Evolutionary conservation across 1,140 invertebrate genomes (phyloP).

Genomic region (Campoletis sonorensis): DNA sequence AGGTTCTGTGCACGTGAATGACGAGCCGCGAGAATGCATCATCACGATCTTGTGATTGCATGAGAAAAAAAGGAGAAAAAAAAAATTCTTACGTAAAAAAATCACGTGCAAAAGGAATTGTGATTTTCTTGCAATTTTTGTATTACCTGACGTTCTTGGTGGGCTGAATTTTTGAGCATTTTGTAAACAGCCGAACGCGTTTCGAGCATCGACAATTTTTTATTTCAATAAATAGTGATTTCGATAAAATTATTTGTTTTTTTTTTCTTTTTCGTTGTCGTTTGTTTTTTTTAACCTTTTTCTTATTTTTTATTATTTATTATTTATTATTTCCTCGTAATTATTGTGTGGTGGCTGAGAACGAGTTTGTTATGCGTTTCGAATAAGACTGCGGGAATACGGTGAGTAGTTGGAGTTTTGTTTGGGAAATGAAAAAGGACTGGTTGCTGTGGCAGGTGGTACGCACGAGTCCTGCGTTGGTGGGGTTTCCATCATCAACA

Average conservation of each 20-base stretch:
- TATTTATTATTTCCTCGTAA: too few relatives aligned
- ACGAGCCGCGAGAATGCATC: conserved; percentile 14
- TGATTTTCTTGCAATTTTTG: conserved; percentile 20
- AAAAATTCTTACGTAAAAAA: conserved; percentile 13
- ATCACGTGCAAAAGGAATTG: conserved; percentile 1
- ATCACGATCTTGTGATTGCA: conserved; percentile 9
- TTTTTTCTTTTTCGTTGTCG: neutral
- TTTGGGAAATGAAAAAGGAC: conserved; percentile 22
- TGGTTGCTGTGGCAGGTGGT: conserved; percentile 47
- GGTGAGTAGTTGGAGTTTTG: too few relatives aligned
- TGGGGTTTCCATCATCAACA: neutral
- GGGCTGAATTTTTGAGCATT: conserved; percentile 74
- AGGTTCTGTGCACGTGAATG: neutral
- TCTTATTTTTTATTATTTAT: too few relatives aligned
- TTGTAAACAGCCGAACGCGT: conserved; percentile 75
- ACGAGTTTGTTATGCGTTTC: conserved; percentile 17
- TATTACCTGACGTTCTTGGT: conserved; percentile 74
- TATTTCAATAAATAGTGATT: neutral
- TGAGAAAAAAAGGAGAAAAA: too few relatives aligned
- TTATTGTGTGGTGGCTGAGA: neutral
- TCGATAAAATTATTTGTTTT: too few relatives aligned
- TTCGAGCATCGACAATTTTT: conserved; percentile 64
- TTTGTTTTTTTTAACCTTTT: conserved; percentile 21
- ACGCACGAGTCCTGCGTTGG: neutral
- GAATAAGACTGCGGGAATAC: neutral